Evolutionary conservation across 2,113 vertebrate genomes (phyloP), one percentile per base, ranked within the genome.

Genomic region (Malurus alboscapulatus): DNA sequence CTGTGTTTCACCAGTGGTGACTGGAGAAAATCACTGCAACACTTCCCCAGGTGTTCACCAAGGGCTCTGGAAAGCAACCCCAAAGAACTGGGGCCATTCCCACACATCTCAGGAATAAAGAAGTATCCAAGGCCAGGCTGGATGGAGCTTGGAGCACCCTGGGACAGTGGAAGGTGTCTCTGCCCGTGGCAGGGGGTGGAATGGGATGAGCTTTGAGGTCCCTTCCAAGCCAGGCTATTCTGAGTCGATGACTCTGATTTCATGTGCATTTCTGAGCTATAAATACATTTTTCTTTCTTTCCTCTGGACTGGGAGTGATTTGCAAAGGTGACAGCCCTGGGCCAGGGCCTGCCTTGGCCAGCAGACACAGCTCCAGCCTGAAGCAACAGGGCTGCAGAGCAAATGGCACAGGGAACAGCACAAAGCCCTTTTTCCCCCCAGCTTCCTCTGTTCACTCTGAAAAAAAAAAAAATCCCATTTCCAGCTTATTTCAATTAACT

Each of bases 401-500:
- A 42, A 92, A 47, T 5, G 1, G 58, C 1, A 1, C n/a, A 19
- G 36, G 27, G 50, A 85, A 57, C 34, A 74, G 84, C 38, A 71
- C 55, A 71, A 48, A 84, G 12, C 15, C 11, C 7, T 36, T 5
- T 7, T 7, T 3, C 3, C 1, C 2, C 1, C 4, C 45, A 87
- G 62, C 36, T 85, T 58, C 67, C 47, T 66, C 75, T 2, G 2
- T 69, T 82, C 74, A 58, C 29, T 24, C 57, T 81, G 57, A 40
- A 75, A 68, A 68, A 40, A 75, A 68, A 68, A 66, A 66, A 81
- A 79, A 40, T 9, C n/a, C 7, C 30, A 5, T 51, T 90, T 79
- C 55, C 85, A 94, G 82, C 90, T 94, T 86, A 88, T 77, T 94
- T 61, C 72, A 62, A 90, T 96, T 83, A 73, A 53, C 58, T 88